Conservation (phyloP, 2,113 vertebrate species). For the Eira barbara region DNA sequence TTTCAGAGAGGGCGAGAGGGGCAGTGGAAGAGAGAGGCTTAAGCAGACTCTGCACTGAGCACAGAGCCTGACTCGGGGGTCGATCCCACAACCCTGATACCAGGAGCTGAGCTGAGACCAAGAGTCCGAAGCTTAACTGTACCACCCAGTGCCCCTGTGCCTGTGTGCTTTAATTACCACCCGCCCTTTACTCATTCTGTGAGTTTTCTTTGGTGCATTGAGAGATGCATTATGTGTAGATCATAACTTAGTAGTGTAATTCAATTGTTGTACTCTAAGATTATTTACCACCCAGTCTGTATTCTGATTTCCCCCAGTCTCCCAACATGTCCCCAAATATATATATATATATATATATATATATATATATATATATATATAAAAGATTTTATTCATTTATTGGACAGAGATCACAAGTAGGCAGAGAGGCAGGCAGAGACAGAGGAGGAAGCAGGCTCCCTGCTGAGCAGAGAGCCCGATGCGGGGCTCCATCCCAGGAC, state of each 20-base stretch:
- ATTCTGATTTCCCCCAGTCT: background rate
- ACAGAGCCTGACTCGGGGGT: background rate
- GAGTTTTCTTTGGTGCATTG: background rate
- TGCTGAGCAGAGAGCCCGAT: no score
- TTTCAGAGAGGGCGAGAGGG: background rate
- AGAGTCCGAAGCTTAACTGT: background rate
- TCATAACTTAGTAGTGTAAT: background rate
- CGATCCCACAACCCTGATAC: background rate
- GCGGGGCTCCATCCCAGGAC: no score
- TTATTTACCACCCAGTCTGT: background rate
- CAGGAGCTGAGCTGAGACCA: background rate
- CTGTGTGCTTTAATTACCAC: background rate
- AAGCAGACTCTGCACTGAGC: background rate
- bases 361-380: conserved; percentile 24
- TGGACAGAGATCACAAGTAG: no score
- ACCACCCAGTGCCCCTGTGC: background rate
- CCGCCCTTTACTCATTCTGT: background rate
- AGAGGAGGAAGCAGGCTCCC: no score
- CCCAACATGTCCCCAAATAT: background rate
- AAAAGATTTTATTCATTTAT: no score
- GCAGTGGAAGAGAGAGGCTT: background rate
- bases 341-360: conserved; percentile 29
- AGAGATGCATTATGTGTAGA: background rate
- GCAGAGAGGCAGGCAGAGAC: no score
- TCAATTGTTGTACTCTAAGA: background rate